Conservation (phyloP, 2,797 vertebrate species). For the Parauchenoglanis punctatus region DNA sequence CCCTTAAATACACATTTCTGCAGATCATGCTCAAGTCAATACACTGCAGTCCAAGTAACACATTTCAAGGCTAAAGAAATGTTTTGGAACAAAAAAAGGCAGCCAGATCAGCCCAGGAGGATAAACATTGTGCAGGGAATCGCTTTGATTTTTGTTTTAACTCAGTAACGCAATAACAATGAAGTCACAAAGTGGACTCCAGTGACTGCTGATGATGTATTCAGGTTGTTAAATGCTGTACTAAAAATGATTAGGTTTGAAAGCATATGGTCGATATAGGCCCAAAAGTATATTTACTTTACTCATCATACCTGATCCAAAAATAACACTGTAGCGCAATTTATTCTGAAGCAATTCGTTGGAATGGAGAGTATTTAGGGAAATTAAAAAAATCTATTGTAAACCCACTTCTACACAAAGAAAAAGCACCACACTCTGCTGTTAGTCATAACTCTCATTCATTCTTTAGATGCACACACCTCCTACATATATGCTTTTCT, state of each 20-base stretch:
- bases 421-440: not conserved
- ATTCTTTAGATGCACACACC: conserved; percentile 21
- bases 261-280: conserved; percentile 34
- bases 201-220: conserved; percentile 49
- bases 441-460: conserved; percentile 22
- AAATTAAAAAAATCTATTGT: conserved; percentile 35
- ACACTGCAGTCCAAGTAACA: conserved; percentile 61
- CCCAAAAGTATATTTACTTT: conserved; percentile 47
- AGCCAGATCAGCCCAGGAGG: conserved; percentile 59
- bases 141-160: conserved; percentile 62
- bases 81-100: conserved; percentile 39
- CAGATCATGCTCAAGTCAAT: conserved; percentile 67
- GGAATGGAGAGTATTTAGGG: conserved; percentile 7
- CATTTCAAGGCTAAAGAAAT: conserved; percentile 45
- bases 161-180: conserved; percentile 55
- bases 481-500: conserved; percentile 19
- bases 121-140: conserved; percentile 57
- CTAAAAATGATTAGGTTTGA: conserved; percentile 40
- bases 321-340: conserved; percentile 43
- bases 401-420: conserved; percentile 32
- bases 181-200: conserved; percentile 55
- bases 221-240: conserved; percentile 41
- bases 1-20: conserved; percentile 67
- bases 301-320: conserved; percentile 46
- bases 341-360: conserved; percentile 27